Base-by-base conservation (phyloP, 2,888 invertebrate species). In the Coenonympha arcania region DNA sequence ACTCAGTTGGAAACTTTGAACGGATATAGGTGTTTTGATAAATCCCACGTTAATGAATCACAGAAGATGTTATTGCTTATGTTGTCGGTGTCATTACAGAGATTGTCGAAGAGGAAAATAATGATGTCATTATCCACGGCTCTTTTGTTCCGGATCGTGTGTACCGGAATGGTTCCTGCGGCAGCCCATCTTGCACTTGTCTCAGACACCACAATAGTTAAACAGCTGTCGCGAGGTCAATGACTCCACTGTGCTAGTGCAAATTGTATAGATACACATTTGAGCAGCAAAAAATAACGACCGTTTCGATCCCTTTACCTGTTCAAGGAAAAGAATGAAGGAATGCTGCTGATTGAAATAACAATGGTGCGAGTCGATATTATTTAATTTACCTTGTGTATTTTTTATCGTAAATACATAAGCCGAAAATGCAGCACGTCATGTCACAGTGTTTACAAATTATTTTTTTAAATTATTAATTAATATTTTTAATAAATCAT, bases 201-300 rank as follows among this genome's bases (percentile, higher is more conserved):
- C 71, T 65, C 65, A 66, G 63, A 66, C 66, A 70, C 36, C 63
- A 76, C 76, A 80, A 79, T 83, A 80, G 76, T 67, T 69, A 73
- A 83, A 81, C 85, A 86, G 84, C 84, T 85, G 85, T 75, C 71
- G 66, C 69, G 70, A 76, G 85, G 81, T 84, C 83, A 78, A 70
- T 65, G 85, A 82, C 83, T 70, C 70, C 66, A 58, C 52, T 64
- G 61, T 65, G 71, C 73, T 79, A 77, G 79, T 79, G 85, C 84
- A 79, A 85, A 85, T 81, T 85, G 79, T 80, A 77, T 71, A 76
- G 74, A 74, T 73, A 82, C 76, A 83, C 76, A 75, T 76, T 65
- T 71, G 63, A 67, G 73, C 72, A 72, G 77, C 74, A 79, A 81
- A 82, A 77, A 82, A 76, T 66, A 69, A 68, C 64, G 69, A 72